phyloP scores from a whole-genome alignment of 2,113 vertebrate species.

The Chaenogobius annularis region DNA sequence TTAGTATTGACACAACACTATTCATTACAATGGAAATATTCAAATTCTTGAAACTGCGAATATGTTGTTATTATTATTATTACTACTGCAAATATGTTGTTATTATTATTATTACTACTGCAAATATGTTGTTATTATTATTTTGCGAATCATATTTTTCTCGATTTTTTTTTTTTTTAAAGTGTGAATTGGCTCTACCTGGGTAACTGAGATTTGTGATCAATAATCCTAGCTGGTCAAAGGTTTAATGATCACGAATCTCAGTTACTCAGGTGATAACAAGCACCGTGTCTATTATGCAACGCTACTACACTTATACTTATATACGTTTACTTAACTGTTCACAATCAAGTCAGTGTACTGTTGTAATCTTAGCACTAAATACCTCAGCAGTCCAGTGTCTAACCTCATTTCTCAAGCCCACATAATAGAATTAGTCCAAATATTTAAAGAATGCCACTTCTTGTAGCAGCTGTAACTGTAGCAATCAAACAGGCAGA shows the following conservation, averaged over 20 bases:
- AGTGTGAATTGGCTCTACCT: neutral
- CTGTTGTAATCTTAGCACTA: conserved; percentile 9
- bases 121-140: too few species aligned
- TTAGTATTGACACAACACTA: too few species aligned
- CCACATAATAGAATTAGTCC: conserved; percentile 60
- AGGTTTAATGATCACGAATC: neutral
- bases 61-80: too few species aligned
- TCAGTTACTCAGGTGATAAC: neutral
- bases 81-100: too few species aligned
- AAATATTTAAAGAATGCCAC: conserved; percentile 71
- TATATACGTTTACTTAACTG: neutral
- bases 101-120: too few species aligned
- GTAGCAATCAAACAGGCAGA: conserved; percentile 41
- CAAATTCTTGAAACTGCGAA: too few species aligned
- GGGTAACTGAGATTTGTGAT: neutral
- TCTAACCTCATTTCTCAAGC: conserved; percentile 51
- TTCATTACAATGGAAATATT: too few species aligned
- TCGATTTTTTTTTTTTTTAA: too few species aligned
- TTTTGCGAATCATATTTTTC: too few species aligned
- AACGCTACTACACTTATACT: neutral
- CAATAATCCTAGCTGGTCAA: neutral
- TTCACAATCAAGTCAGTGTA: neutral
- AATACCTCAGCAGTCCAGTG: conserved; percentile 6
- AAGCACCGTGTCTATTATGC: neutral
- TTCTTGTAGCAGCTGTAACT: conserved; percentile 58